phyloP scores from a whole-genome alignment of 2,888 invertebrate genomes.

The Linyphia triangularis region DNA sequence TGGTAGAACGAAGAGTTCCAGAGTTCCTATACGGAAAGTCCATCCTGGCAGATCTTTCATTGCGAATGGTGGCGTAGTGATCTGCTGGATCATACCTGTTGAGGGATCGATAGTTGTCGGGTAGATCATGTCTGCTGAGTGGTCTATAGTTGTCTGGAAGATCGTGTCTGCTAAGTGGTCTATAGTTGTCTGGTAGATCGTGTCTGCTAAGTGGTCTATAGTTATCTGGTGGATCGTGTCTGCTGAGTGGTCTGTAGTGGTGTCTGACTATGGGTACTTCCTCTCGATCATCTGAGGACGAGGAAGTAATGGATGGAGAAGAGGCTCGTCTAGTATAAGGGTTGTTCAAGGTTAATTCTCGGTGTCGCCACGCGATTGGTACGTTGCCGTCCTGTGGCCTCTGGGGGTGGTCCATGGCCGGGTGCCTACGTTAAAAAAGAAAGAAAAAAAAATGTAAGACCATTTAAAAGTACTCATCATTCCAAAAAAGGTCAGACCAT shows the following conservation, averaged over 20 bases:
- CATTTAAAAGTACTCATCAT: too few species aligned
- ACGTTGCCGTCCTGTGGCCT: slow-evolving; percentile 37
- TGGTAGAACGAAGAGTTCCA: slow-evolving; percentile 75
- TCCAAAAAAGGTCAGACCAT: too few species aligned
- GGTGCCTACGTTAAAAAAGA: background rate
- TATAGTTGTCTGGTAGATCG: slow-evolving; percentile 66
- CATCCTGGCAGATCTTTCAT: too few species aligned
- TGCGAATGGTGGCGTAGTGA: slow-evolving; percentile 41
- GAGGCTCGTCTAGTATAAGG: slow-evolving; percentile 70
- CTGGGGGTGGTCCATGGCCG: slow-evolving; percentile 55
- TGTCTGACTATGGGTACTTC: slow-evolving; percentile 75
- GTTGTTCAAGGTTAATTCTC: slow-evolving; percentile 71
- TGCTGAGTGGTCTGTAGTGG: slow-evolving; percentile 68
- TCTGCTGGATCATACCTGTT: slow-evolving; percentile 29
- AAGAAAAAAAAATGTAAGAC: background rate
- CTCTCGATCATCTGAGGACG: slow-evolving; percentile 76
- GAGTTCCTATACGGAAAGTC: slow-evolving; percentile 57
- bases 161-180: slow-evolving; percentile 61
- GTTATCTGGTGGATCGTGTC: slow-evolving; percentile 65
- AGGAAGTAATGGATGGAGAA: slow-evolving; percentile 74
- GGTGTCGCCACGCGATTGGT: slow-evolving; percentile 76
- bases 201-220: slow-evolving; percentile 52
- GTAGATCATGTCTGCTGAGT: slow-evolving; percentile 54
- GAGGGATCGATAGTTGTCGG: slow-evolving; percentile 51
- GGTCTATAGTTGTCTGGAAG: slow-evolving; percentile 64